phyloP scores from a whole-genome alignment of 2,888 invertebrate genomes.

The Amblyjoppa fuscipennis region DNA sequence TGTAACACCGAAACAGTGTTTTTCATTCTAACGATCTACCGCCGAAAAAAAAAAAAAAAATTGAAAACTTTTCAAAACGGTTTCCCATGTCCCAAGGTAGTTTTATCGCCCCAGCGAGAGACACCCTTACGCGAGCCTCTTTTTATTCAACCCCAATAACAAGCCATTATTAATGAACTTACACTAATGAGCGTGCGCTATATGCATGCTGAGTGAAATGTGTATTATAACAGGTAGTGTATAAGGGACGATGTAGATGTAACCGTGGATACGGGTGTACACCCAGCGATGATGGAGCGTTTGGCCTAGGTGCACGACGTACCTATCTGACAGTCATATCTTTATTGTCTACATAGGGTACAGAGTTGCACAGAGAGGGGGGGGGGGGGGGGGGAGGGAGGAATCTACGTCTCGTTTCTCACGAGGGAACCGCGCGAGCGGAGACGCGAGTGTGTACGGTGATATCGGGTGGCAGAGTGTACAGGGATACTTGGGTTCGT shows the following conservation, averaged over 20 bases:
- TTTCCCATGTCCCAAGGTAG: no score
- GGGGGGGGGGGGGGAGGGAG: neutral
- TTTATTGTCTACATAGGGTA: conserved; percentile 58
- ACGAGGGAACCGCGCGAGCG: conserved; percentile 27
- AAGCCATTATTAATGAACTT: conserved; percentile 54
- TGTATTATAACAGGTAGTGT: conserved; percentile 38
- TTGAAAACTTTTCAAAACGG: no score
- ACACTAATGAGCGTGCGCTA: conserved; percentile 42
- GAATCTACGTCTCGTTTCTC: conserved; percentile 54
- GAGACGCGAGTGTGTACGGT: conserved; percentile 3
- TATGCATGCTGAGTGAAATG: conserved; percentile 41
- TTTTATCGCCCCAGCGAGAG: no score
- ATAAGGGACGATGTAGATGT: neutral
- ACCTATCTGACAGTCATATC: conserved; percentile 63
- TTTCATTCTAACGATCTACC: no score
- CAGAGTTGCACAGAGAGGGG: conserved; percentile 4
- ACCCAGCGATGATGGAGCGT: conserved; percentile 41
- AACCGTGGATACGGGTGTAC: conserved; percentile 15
- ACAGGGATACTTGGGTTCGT: conserved; percentile 65
- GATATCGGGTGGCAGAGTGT: conserved; percentile 23
- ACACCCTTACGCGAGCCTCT: neutral
- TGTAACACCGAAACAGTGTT: no score
- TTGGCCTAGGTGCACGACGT: conserved; percentile 50
- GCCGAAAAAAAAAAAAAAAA: no score
- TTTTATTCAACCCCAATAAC: conserved; percentile 42